These are phyloP conservation scores for Serranus cabrilla DNA, from an alignment of 2,797 vertebrate species.

Conservation along the genomic window DNA sequence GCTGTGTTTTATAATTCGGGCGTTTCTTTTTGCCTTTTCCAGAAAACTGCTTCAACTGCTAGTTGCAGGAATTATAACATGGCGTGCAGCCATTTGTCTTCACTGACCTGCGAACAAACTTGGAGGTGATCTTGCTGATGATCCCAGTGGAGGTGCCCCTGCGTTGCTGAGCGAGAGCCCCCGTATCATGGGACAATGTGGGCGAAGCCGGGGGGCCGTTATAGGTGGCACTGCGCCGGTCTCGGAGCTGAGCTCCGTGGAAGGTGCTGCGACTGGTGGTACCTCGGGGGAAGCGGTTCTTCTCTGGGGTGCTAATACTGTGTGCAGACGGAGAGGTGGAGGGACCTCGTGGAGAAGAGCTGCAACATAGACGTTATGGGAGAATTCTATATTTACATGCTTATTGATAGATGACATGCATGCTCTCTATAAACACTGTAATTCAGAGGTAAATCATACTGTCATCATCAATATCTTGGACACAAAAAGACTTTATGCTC, in stretches of 20 bases:
- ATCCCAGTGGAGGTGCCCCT: constrained; percentile 96
- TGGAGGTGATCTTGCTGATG: constrained; percentile 99
- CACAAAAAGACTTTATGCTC: constrained; percentile 40
- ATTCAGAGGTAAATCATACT: not conserved
- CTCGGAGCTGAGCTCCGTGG: constrained; percentile 96
- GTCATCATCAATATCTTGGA: not conserved
- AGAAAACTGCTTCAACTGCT: not conserved
- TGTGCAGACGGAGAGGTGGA: constrained; percentile 96
- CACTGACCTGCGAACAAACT: constrained; percentile 97
- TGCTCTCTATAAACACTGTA: not conserved
- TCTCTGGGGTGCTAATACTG: constrained; percentile 98
- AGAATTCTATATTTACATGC: not conserved
- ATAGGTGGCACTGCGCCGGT: constrained; percentile 95
- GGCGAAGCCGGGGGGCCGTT: constrained; percentile 97
- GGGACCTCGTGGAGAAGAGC: constrained; percentile 90
- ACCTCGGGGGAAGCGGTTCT: constrained; percentile 96
- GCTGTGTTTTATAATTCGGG: too few species aligned
- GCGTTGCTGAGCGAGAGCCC: constrained; percentile 92
- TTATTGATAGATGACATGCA: too few species aligned
- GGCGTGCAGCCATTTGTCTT: not conserved
- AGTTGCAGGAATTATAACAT: not conserved
- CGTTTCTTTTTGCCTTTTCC: too few species aligned
- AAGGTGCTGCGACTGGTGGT: constrained; percentile 98
- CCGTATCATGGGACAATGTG: constrained; percentile 92
- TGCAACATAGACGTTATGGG: constrained; percentile 28